A percentile compares a stretch with the other conserved stretches of the same genome.
Conservation (phyloP, 2,797 vertebrate genomes). For the Pseudochirops corinnae region DNA sequence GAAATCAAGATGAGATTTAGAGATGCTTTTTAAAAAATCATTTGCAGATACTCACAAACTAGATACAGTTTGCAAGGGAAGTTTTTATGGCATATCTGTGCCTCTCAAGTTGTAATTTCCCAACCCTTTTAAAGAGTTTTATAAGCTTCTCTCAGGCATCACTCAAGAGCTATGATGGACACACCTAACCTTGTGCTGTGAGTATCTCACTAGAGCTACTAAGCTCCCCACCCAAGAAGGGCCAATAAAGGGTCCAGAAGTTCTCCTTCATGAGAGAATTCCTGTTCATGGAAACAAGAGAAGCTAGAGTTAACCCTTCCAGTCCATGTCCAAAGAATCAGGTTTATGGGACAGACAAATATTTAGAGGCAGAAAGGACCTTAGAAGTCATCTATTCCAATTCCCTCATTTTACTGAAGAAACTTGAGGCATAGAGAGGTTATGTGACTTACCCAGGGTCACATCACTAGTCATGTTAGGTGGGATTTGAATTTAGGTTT, state of each 20-base stretch:
- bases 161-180: not conserved
- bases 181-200: not conserved
- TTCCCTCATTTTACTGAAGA: not conserved
- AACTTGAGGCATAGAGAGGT: not conserved
- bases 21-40: not conserved
- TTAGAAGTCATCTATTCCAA: not conserved
- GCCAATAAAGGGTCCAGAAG: not conserved
- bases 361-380: not conserved
- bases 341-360: not conserved
- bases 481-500: not conserved
- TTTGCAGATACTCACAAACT: not conserved
- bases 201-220: not conserved
- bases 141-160: slow-evolving; percentile 62
- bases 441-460: not conserved
- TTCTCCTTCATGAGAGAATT: not conserved
- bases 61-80: slow-evolving; percentile 15
- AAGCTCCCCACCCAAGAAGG: not conserved
- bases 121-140: slow-evolving; percentile 70
- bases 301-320: not conserved
- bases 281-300: not conserved
- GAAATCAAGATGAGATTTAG: not conserved
- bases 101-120: slow-evolving; percentile 64
- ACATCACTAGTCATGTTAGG: not conserved
- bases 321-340: not conserved
- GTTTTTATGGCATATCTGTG: slow-evolving; percentile 62